phyloP scores from a whole-genome alignment of 2,888 invertebrate genomes.

The Spisula subtruncata region DNA sequence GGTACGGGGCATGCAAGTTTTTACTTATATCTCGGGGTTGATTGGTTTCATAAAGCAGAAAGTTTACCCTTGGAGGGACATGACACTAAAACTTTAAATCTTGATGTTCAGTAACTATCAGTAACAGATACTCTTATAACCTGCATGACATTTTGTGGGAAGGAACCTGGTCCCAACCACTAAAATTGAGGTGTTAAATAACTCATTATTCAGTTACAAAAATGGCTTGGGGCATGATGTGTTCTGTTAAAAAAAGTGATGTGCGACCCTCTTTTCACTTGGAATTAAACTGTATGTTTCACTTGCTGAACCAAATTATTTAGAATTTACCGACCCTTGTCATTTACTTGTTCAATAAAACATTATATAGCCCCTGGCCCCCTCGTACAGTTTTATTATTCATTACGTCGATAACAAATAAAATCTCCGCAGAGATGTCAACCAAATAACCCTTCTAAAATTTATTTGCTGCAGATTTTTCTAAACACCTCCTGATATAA shows the following conservation, averaged over 20 bases:
- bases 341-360: neutral
- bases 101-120: too few relatives aligned
- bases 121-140: too few relatives aligned
- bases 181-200: neutral
- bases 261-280: neutral
- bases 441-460: neutral
- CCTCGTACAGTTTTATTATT: neutral
- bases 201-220: neutral
- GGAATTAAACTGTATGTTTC: neutral
- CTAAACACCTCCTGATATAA: neutral
- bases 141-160: too few relatives aligned
- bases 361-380: neutral
- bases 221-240: neutral
- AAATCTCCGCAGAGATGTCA: neutral
- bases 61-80: too few relatives aligned
- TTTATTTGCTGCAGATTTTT: neutral
- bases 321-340: neutral
- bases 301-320: slow-evolving; percentile 6
- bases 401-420: slow-evolving; percentile 3
- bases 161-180: too few relatives aligned
- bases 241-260: neutral
- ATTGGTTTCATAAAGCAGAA: too few relatives aligned
- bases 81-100: too few relatives aligned
- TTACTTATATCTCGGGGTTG: too few relatives aligned
- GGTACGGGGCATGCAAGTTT: too few relatives aligned